phyloP scores from a whole-genome alignment of 1,140 invertebrate genomes.

The Tetramorium parvispinum region DNA sequence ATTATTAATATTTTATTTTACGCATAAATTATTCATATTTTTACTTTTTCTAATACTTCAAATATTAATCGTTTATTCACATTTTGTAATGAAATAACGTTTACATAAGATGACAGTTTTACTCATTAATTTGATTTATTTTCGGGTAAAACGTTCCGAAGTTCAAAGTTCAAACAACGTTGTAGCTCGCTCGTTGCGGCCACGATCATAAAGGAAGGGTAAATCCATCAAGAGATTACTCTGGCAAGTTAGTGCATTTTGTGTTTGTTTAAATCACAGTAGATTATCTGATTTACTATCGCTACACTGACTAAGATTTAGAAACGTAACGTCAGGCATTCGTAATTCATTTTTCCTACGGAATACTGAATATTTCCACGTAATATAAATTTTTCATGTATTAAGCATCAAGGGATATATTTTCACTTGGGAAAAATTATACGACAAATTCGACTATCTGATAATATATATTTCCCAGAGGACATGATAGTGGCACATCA shows the following conservation, averaged over 20 bases:
- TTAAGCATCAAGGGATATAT: not conserved
- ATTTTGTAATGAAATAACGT: not conserved
- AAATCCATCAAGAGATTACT: not conserved
- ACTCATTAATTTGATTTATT: conserved; percentile 22
- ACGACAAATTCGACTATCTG: conserved; percentile 18
- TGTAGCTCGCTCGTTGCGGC: not conserved
- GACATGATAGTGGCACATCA: not conserved
- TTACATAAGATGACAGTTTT: not conserved
- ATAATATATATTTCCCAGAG: not conserved
- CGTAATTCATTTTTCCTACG: conserved; percentile 6
- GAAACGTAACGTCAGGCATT: not conserved
- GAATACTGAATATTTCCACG: not conserved
- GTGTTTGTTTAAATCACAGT: not conserved
- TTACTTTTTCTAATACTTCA: not conserved
- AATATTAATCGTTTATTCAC: not conserved
- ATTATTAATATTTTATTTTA: too few relatives aligned
- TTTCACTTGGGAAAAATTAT: not conserved
- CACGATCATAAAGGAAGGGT: not conserved
- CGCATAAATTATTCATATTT: not conserved
- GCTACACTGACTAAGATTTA: not conserved
- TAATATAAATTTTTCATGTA: conserved; percentile 32
- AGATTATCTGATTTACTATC: conserved; percentile 15
- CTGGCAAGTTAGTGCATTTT: not conserved
- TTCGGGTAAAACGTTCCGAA: not conserved
- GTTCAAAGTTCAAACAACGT: conserved; percentile 34